A percentile compares a stretch with the other conserved stretches of the same genome.
phyloP scores from a whole-genome alignment of 2,888 invertebrate genomes.

The Rhynchonema sp. region DNA sequence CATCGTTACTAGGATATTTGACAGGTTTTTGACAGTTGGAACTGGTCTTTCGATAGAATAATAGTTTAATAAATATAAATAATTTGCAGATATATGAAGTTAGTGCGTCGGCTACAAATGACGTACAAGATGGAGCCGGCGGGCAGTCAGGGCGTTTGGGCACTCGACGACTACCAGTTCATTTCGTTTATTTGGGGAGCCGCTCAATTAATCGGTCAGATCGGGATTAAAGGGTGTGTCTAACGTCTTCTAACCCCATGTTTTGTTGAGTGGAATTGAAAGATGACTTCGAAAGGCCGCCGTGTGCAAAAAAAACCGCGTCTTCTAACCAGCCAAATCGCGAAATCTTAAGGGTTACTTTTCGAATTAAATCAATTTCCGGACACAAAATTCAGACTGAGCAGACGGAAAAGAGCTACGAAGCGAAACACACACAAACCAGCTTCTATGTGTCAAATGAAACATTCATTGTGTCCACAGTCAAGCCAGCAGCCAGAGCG shows the following conservation, averaged over 20 bases:
- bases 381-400: too few species aligned
- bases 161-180: slow-evolving; percentile 95
- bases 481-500: too few species aligned
- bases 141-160: slow-evolving; percentile 97
- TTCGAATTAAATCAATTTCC: too few species aligned
- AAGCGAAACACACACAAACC: too few species aligned
- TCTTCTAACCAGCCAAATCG: too few species aligned
- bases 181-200: slow-evolving; percentile 98
- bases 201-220: slow-evolving; percentile 70
- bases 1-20: slow-evolving; percentile 54
- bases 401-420: too few species aligned
- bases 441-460: too few species aligned
- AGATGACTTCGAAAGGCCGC: too few species aligned
- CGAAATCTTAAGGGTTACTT: too few species aligned
- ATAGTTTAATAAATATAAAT: background rate
- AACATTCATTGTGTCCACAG: too few species aligned
- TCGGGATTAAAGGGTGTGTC: too few species aligned
- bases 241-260: background rate
- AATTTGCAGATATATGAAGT: slow-evolving; percentile 52
- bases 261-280: background rate
- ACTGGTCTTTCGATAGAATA: background rate
- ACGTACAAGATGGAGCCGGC: slow-evolving; percentile 96
- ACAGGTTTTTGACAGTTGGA: slow-evolving; percentile 35
- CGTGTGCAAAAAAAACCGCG: too few species aligned
- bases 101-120: slow-evolving; percentile 64